These are phyloP conservation scores for Epinotia ramella DNA, from an alignment of 2,888 invertebrate genomes.

Conservation along the genomic window DNA sequence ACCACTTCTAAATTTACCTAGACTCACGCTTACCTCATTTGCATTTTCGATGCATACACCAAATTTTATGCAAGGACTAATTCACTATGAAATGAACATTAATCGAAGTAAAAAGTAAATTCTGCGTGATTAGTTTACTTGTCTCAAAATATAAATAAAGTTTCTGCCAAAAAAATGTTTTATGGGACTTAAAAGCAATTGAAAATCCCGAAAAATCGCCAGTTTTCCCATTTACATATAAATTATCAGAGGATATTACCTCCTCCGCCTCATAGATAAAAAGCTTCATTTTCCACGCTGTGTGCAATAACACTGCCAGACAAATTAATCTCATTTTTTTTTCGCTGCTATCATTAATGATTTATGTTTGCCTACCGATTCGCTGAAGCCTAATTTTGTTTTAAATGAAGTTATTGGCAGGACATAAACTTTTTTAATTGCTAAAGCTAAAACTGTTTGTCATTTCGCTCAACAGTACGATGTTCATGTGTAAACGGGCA, in stretches of 20 bases:
- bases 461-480: neutral
- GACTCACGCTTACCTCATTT: neutral
- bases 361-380: neutral
- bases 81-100: neutral
- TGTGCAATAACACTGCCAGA: conserved; percentile 3
- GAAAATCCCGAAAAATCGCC: neutral
- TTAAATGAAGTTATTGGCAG: too few species aligned
- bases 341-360: neutral
- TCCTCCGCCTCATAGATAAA: conserved; percentile 6
- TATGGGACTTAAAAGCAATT: neutral
- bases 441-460: neutral
- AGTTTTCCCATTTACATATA: conserved; percentile 27
- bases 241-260: conserved; percentile 11
- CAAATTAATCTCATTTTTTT: conserved; percentile 10
- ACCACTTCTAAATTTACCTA: neutral
- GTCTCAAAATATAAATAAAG: neutral
- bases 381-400: neutral
- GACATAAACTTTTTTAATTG: neutral
- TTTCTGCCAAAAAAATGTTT: too few species aligned
- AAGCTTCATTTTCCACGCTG: conserved; percentile 22
- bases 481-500: too few species aligned
- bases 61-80: neutral
- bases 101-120: neutral
- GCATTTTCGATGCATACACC: neutral
- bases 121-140: neutral